Evolutionary conservation across 2,888 invertebrate genomes (phyloP).

Genomic region (Autographa gamma): DNA sequence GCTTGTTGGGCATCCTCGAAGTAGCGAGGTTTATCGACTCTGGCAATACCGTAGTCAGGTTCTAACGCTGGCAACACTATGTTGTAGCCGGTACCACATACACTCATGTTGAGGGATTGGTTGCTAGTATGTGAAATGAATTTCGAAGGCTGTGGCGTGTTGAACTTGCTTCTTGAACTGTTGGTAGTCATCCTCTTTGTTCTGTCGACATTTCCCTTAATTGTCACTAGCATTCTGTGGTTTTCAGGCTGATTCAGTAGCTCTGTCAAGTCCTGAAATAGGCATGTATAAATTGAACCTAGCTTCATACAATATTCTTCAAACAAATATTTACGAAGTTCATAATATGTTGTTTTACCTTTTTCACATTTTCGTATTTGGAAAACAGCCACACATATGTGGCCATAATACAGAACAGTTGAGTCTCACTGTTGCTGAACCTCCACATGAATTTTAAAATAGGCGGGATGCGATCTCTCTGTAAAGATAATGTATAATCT

Average conservation of each 20-base stretch:
- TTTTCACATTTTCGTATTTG: conserved; percentile 83
- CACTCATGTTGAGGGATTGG: conserved; percentile 65
- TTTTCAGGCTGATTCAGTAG: conserved; percentile 77
- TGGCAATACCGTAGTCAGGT: conserved; percentile 81
- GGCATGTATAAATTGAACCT: conserved; percentile 1
- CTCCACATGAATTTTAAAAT: conserved; percentile 91
- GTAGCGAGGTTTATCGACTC: conserved; percentile 78
- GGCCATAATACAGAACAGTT: conserved; percentile 90
- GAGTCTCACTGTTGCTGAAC: conserved; percentile 91
- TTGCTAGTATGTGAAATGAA: conserved; percentile 67
- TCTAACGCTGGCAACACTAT: conserved; percentile 75
- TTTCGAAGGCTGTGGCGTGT: conserved; percentile 70
- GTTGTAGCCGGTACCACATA: conserved; percentile 55
- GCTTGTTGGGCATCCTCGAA: conserved; percentile 83
- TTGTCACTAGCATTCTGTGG: conserved; percentile 76
- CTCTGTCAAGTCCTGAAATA: conserved; percentile 77
- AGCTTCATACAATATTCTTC: too few species aligned
- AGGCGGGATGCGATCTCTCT: conserved; percentile 89
- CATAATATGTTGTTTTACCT: conserved; percentile 68
- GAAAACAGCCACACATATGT: conserved; percentile 92
- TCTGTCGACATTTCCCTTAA: conserved; percentile 77
- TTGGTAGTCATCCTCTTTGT: conserved; percentile 77
- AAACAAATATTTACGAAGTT: not conserved
- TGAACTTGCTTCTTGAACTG: conserved; percentile 65
- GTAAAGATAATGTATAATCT: conserved; percentile 52